phyloP scores from a whole-genome alignment of 2,797 vertebrate species.

The Cyprinodon diabolis region DNA sequence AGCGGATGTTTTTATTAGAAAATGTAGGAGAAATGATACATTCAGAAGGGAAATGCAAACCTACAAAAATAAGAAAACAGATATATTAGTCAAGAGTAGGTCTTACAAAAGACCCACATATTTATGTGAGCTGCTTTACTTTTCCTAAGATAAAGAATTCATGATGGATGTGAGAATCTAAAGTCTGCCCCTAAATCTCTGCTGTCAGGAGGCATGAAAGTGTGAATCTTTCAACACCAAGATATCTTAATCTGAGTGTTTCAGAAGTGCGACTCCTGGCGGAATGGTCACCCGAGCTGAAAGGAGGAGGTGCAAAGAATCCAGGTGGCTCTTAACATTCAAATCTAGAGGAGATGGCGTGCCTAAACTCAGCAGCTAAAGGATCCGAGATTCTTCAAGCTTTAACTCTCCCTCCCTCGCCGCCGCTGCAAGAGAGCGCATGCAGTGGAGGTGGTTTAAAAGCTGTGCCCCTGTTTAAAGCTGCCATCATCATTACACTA shows the following conservation, averaged over 20 bases:
- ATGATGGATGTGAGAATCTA: constrained; percentile 70
- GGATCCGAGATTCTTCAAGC: constrained; percentile 26
- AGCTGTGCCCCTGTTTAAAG: constrained; percentile 82
- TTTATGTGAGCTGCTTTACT: constrained; percentile 71
- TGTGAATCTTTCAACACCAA: constrained; percentile 67
- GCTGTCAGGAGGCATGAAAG: constrained; percentile 80
- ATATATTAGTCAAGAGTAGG: not conserved
- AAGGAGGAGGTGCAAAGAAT: constrained; percentile 33
- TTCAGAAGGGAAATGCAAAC: not conserved
- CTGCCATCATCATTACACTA: constrained; percentile 81
- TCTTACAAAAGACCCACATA: constrained; percentile 40
- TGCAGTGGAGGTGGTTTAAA: constrained; percentile 74
- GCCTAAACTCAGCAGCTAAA: constrained; percentile 62
- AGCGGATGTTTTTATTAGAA: not conserved
- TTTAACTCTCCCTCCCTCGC: constrained; percentile 17
- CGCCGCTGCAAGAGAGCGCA: constrained; percentile 52
- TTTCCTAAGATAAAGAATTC: constrained; percentile 60
- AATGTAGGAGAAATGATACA: too few species aligned
- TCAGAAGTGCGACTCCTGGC: constrained; percentile 63
- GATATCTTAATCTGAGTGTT: constrained; percentile 80
- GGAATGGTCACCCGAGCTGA: constrained; percentile 71
- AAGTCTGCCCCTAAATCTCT: constrained; percentile 66
- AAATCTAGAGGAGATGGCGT: constrained; percentile 62
- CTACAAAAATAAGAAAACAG: not conserved
- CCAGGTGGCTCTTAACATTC: constrained; percentile 76